Evolutionary conservation across 2,888 invertebrate genomes (phyloP).

Genomic region (Habroteleia sp.): DNA sequence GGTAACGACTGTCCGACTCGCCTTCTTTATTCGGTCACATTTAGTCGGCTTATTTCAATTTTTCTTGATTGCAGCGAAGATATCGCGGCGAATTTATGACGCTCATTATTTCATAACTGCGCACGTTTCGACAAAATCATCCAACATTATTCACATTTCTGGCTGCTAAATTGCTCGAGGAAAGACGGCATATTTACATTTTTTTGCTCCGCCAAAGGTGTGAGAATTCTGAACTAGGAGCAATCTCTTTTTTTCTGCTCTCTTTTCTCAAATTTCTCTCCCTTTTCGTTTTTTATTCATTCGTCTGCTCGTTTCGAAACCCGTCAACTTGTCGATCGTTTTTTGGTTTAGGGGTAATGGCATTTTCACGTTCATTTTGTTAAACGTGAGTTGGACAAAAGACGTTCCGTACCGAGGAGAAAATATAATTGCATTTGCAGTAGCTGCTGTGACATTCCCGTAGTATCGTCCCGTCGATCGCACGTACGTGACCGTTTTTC

Average conservation of each 20-base stretch:
- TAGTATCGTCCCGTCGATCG: conserved; percentile 58
- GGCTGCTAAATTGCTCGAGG: conserved; percentile 24
- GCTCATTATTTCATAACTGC: conserved; percentile 41
- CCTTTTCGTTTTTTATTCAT: conserved; percentile 6
- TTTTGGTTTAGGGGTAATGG: conserved; percentile 54
- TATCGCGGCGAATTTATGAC: conserved; percentile 32
- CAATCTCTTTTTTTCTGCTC: not conserved
- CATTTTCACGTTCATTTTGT: conserved; percentile 59
- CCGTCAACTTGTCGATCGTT: conserved; percentile 36
- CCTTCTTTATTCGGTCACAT: conserved; percentile 19
- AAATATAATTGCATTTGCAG: conserved; percentile 60
- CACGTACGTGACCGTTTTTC: conserved; percentile 57
- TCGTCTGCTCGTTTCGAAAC: conserved; percentile 5
- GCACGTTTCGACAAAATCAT: conserved; percentile 28
- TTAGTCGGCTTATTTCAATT: conserved; percentile 33
- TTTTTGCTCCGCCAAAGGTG: conserved; percentile 32
- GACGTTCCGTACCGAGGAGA: conserved; percentile 34
- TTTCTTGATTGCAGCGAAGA: conserved; percentile 32
- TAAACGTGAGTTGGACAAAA: conserved; percentile 58
- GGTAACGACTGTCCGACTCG: conserved; percentile 20
- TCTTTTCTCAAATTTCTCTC: conserved; percentile 1
- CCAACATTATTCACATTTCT: conserved; percentile 41
- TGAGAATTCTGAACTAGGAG: conserved; percentile 31
- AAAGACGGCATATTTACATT: conserved; percentile 41
- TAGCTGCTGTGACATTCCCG: conserved; percentile 56